Conservation (phyloP, 1,140 invertebrate genomes). For the Pygmarrhopalites habei region DNA sequence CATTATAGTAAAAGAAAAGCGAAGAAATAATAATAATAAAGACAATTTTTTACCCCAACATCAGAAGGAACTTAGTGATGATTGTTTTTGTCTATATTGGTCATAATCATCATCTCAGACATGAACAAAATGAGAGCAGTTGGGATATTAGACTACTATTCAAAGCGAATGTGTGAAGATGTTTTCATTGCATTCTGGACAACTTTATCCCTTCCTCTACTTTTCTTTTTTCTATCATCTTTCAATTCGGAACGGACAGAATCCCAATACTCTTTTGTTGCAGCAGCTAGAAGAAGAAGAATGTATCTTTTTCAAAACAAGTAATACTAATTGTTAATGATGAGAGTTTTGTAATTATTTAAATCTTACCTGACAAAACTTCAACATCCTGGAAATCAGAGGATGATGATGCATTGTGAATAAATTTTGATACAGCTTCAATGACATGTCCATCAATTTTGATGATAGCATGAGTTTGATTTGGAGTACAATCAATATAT, state of each 20-base stretch:
- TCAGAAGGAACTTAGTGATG: too few relatives aligned
- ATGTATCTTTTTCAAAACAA: neutral
- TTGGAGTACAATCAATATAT: slow-evolving; percentile 59
- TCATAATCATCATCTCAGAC: too few relatives aligned
- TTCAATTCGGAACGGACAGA: neutral
- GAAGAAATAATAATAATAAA: too few relatives aligned
- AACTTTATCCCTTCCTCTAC: slow-evolving; percentile 20
- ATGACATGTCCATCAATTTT: slow-evolving; percentile 47
- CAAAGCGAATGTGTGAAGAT: slow-evolving; percentile 11
- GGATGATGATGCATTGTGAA: slow-evolving; percentile 46
- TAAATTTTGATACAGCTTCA: slow-evolving; percentile 4
- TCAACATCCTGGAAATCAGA: slow-evolving; percentile 49
- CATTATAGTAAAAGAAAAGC: too few relatives aligned
- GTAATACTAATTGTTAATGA: neutral
- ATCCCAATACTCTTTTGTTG: neutral
- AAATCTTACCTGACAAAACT: slow-evolving; percentile 42
- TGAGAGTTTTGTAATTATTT: slow-evolving; percentile 43
- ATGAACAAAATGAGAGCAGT: too few relatives aligned
- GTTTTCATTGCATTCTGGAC: slow-evolving; percentile 19
- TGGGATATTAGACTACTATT: too few relatives aligned
- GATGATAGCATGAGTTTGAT: slow-evolving; percentile 51
- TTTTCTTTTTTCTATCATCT: slow-evolving; percentile 10
- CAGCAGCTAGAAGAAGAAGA: neutral
- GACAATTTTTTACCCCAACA: too few relatives aligned
- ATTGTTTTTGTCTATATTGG: too few relatives aligned